These are phyloP conservation scores for Oncorhynchus mykiss DNA, from an alignment of 2,113 vertebrate species.

Conservation along the genomic window DNA sequence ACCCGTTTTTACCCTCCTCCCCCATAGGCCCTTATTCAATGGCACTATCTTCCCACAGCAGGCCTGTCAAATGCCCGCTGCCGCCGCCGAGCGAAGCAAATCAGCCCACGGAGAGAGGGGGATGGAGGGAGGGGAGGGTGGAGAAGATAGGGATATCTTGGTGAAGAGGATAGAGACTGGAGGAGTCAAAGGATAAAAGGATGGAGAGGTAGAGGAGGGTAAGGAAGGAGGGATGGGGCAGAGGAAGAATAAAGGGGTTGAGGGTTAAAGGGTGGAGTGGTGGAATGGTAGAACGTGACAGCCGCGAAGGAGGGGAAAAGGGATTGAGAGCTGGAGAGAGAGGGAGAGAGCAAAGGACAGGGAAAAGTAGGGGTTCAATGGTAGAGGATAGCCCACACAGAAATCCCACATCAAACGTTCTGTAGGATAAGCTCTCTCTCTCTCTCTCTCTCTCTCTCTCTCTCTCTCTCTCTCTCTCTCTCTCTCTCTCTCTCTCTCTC, in stretches of 20 bases:
- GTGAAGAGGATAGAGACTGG: constrained; percentile 5
- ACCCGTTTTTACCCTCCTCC: constrained; percentile 18
- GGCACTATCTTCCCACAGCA: constrained; percentile 71
- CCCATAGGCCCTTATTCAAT: constrained; percentile 65
- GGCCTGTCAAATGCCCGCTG: constrained; percentile 69
- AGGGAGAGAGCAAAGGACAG: constrained; percentile 12
- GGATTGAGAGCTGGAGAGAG: constrained; percentile 13
- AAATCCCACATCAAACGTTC: constrained; percentile 35
- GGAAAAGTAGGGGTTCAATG: constrained; percentile 5
- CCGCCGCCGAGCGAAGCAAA: constrained; percentile 60
- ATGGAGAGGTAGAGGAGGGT: neutral
- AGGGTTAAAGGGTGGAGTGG: constrained; percentile 8
- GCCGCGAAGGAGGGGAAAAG: constrained; percentile 14
- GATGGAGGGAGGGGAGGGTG: constrained; percentile 24
- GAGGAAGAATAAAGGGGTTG: constrained; percentile 17
- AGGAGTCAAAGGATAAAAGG: constrained; percentile 7
- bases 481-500: too few relatives aligned
- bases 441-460: neutral
- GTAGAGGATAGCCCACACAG: constrained; percentile 16
- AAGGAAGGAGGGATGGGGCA: constrained; percentile 7
- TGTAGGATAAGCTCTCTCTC: constrained; percentile 47
- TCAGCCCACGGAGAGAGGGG: constrained; percentile 48
- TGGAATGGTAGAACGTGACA: constrained; percentile 16
- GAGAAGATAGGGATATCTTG: neutral
- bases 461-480: neutral